phyloP scores from a whole-genome alignment of 2,113 vertebrate species.

The Hemiscyllium ocellatum region DNA sequence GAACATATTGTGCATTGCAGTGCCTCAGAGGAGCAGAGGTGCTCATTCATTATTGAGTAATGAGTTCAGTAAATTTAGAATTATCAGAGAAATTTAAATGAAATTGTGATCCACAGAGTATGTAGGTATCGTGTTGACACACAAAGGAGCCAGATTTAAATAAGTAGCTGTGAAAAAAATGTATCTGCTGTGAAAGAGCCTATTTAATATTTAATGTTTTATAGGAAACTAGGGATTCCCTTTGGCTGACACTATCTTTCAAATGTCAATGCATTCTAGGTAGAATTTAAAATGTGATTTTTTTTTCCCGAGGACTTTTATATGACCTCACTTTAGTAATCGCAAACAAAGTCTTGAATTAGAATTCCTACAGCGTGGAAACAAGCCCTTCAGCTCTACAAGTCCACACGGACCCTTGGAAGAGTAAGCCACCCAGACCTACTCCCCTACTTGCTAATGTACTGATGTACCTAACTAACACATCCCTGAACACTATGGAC shows the following conservation, averaged over 20 bases:
- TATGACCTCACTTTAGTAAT: neutral
- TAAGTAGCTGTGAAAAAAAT: neutral
- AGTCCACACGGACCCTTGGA: too few relatives aligned
- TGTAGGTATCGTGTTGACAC: neutral
- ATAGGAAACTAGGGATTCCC: neutral
- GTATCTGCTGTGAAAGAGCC: neutral
- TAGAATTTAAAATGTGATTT: neutral
- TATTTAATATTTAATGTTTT: conserved; percentile 16
- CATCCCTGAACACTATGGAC: too few relatives aligned
- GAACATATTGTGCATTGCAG: neutral
- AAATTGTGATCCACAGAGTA: neutral
- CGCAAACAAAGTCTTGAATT: neutral
- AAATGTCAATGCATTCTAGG: neutral
- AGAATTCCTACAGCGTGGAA: too few relatives aligned
- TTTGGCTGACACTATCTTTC: neutral
- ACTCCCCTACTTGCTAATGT: too few relatives aligned
- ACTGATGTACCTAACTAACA: too few relatives aligned
- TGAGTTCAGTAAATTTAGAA: conserved; percentile 6
- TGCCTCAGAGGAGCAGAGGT: neutral
- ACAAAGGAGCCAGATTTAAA: neutral
- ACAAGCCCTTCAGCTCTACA: too few relatives aligned
- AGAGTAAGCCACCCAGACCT: too few relatives aligned
- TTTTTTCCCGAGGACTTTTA: neutral
- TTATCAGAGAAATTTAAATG: neutral
- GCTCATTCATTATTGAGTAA: neutral